phyloP scores from a whole-genome alignment of 1,140 invertebrate genomes.

The Pygmarrhopalites habei region DNA sequence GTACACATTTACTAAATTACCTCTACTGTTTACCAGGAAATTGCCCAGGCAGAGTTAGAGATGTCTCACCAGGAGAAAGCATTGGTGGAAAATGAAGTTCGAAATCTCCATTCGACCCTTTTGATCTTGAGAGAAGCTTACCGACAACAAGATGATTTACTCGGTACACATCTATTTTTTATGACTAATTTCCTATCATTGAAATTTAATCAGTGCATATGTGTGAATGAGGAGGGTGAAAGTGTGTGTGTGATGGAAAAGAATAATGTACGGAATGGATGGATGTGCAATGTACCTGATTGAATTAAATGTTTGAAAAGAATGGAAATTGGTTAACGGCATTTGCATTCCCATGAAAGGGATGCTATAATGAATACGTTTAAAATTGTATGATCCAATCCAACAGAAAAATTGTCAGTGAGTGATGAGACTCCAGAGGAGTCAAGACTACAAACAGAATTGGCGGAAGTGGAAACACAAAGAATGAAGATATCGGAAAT shows the following conservation, averaged over 20 bases:
- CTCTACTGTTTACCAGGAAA: conserved; percentile 22
- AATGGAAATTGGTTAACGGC: too few relatives aligned
- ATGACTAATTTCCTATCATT: too few relatives aligned
- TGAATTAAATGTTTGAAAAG: too few relatives aligned
- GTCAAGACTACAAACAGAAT: conserved; percentile 4
- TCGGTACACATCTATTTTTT: too few relatives aligned
- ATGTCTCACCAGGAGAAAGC: conserved; percentile 35
- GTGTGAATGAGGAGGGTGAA: too few relatives aligned
- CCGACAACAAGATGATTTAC: conserved; percentile 22
- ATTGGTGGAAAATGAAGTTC: conserved; percentile 26
- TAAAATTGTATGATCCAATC: too few relatives aligned
- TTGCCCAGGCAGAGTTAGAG: conserved; percentile 31
- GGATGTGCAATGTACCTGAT: too few relatives aligned
- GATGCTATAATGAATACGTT: too few relatives aligned
- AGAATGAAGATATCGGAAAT: conserved; percentile 32
- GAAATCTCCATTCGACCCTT: conserved; percentile 18
- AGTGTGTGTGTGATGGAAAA: too few relatives aligned
- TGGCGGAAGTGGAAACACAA: conserved; percentile 23
- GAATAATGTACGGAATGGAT: too few relatives aligned
- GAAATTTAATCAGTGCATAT: too few relatives aligned
- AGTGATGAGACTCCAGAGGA: conserved; percentile 10
- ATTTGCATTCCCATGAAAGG: too few relatives aligned
- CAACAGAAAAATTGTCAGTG: conserved; percentile 15
- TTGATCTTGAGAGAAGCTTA: conserved; percentile 19
- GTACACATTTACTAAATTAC: background rate